Base-by-base conservation (phyloP, 2,113 vertebrate species). In the Crypturellus undulatus region DNA sequence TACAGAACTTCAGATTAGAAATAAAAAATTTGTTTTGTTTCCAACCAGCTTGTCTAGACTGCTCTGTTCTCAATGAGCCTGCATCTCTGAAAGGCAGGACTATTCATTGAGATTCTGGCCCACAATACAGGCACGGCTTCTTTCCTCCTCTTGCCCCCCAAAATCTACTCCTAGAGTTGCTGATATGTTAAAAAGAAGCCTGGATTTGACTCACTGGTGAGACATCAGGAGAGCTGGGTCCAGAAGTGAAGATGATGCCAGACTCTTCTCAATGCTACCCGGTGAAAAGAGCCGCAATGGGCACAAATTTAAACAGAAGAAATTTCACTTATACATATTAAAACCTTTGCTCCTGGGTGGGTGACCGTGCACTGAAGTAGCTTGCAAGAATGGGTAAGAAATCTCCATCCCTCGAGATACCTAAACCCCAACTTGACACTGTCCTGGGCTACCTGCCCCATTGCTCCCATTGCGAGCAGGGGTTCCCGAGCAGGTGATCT, bases 141-240 rank as follows among this genome's bases (percentile, higher is more conserved):
- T 47, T 81, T 56, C 77, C 3, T 1, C 18, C 24, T 64, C 0
- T 36, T 63, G 0, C 28, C 45, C 32, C 30, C 19, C 42, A 84
- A 32, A 68, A 15, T 51, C 45, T 34, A 12, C 15, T 75, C 38
- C 26, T 56, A 68, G 38, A 76, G 64, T 6, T 28, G 51, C 12
- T 3, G 1, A 20, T 4, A 1, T 4, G 47, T 9, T 25, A 63
- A 43, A 65, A 62, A 40, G 4, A 26, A 88, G 72, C 8, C 6
- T 4, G 4, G 16, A 59, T 9, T 15, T 63, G 34, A 68, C 42
- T 75, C 36, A 20, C 43, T 12, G 15, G 3, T 1, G 4, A 76
- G 45, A 71, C 32, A 54, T 24, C 58, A 15, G 0, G 11, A 51
- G 10, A 18, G 68, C 42, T 67, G 28, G 28, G 64, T 11, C 45